A percentile compares a stretch with the other conserved stretches of the same genome.
Conservation (phyloP, 2,888 invertebrate species). For the Cephus pygmeus region DNA sequence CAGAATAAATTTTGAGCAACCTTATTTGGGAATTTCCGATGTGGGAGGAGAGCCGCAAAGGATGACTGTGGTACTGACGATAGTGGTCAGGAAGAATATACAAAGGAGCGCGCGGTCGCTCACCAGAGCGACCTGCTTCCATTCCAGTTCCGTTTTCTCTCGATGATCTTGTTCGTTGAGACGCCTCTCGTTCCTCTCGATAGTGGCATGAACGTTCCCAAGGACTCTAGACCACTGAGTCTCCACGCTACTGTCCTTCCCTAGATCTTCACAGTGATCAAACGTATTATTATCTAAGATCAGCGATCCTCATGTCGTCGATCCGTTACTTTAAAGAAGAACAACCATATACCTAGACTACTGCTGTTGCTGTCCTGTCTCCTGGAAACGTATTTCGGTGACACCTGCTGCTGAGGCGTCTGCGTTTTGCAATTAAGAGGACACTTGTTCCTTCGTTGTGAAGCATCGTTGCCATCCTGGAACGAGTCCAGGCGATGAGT, state of each 20-base stretch:
- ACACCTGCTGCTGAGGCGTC: conserved; percentile 39
- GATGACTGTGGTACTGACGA: conserved; percentile 83
- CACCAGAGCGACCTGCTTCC: conserved; percentile 84
- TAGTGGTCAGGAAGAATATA: conserved; percentile 81
- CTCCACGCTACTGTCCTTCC: conserved; percentile 68
- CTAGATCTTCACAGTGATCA: conserved; percentile 36
- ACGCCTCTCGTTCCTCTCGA: conserved; percentile 83
- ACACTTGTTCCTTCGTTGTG: conserved; percentile 48
- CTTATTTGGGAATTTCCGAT: conserved; percentile 37
- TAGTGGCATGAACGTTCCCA: conserved; percentile 78
- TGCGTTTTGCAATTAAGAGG: conserved; percentile 53
- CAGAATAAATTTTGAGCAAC: conserved; percentile 9
- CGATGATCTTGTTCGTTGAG: conserved; percentile 82
- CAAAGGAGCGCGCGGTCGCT: conserved; percentile 83
- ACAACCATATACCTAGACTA: conserved; percentile 26
- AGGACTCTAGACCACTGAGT: conserved; percentile 75
- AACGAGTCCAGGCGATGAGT: conserved; percentile 1
- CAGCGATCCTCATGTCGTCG: not conserved
- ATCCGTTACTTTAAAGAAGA: not conserved
- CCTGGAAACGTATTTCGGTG: conserved; percentile 43
- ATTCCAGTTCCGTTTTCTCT: conserved; percentile 85
- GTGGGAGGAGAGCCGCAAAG: conserved; percentile 75
- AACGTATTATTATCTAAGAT: not conserved
- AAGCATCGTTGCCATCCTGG: conserved; percentile 38
- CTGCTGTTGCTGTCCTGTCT: conserved; percentile 40